phyloP scores from a whole-genome alignment of 2,888 invertebrate species.

The Chesias legatella region DNA sequence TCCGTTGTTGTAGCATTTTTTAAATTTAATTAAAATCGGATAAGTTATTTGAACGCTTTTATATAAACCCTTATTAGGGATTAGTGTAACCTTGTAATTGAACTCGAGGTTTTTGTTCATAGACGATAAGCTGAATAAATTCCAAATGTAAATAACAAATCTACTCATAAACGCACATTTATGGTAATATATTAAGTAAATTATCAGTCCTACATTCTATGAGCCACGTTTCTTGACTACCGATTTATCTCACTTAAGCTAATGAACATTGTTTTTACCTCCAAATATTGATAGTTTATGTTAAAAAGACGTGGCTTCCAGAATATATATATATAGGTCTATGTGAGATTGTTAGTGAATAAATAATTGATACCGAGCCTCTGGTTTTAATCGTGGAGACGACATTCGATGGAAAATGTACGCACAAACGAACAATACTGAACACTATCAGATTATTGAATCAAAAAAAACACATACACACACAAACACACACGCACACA shows the following conservation, averaged over 20 bases:
- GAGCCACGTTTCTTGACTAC: constrained; percentile 33
- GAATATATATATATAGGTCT: constrained; percentile 27
- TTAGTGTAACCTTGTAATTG: constrained; percentile 32
- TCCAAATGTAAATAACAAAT: constrained; percentile 63
- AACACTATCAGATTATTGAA: constrained; percentile 46
- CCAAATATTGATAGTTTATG: constrained; percentile 12
- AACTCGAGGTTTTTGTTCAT: constrained; percentile 38
- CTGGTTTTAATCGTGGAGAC: constrained; percentile 25
- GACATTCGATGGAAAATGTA: constrained; percentile 33
- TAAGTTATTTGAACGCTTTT: constrained; percentile 54
- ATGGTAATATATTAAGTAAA: constrained; percentile 50
- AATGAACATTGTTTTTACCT: constrained; percentile 3
- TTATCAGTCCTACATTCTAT: constrained; percentile 30
- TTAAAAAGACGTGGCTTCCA: constrained; percentile 41
- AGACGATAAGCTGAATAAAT: constrained; percentile 38
- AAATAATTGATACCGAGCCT: constrained; percentile 56
- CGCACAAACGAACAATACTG: constrained; percentile 35
- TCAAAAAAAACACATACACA: constrained; percentile 38
- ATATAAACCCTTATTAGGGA: constrained; percentile 48
- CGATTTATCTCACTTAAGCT: constrained; percentile 16
- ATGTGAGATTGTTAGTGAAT: constrained; percentile 60
- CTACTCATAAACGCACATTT: constrained; percentile 62
- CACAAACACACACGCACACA: constrained; percentile 38
- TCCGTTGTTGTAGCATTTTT: constrained; percentile 60
- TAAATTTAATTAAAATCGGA: constrained; percentile 50